A percentile compares a stretch with the other conserved stretches of the same genome.
Conservation (phyloP, 2,113 vertebrate genomes). For the Rhea pennata region DNA sequence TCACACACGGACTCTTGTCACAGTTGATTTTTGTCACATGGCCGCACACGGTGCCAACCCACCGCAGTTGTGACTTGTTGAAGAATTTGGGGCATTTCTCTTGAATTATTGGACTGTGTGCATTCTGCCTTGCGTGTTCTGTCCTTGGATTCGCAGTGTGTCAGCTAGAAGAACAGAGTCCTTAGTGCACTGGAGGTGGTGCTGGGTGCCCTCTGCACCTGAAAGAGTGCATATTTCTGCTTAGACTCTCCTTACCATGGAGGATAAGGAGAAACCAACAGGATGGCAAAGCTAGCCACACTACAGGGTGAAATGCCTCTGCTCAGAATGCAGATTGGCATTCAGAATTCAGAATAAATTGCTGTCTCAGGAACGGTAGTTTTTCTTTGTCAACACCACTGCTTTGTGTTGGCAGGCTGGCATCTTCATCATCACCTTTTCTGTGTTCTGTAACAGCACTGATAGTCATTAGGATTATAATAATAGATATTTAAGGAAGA, state of each 20-base stretch:
- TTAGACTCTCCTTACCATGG: neutral
- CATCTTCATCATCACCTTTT: neutral
- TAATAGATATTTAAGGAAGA: neutral
- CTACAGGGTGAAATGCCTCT: neutral
- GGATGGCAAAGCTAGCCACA: neutral
- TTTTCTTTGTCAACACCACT: neutral
- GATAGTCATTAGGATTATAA: neutral
- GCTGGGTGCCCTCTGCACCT: neutral
- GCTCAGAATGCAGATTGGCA: neutral
- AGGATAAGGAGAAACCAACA: neutral
- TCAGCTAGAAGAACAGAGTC: neutral
- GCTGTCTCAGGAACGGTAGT: neutral
- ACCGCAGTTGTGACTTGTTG: neutral
- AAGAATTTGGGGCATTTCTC: neutral
- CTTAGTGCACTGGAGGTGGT: neutral
- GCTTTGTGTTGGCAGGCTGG: neutral
- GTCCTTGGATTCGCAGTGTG: neutral
- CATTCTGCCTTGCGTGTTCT: neutral
- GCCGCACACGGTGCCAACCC: neutral
- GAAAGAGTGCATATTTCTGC: neutral
- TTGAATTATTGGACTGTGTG: neutral
- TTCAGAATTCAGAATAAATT: neutral
- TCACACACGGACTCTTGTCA: neutral
- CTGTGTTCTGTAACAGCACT: neutral
- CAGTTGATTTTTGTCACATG: neutral